Conservation (phyloP, 2,888 invertebrate genomes). For the Sympetrum striolatum region DNA sequence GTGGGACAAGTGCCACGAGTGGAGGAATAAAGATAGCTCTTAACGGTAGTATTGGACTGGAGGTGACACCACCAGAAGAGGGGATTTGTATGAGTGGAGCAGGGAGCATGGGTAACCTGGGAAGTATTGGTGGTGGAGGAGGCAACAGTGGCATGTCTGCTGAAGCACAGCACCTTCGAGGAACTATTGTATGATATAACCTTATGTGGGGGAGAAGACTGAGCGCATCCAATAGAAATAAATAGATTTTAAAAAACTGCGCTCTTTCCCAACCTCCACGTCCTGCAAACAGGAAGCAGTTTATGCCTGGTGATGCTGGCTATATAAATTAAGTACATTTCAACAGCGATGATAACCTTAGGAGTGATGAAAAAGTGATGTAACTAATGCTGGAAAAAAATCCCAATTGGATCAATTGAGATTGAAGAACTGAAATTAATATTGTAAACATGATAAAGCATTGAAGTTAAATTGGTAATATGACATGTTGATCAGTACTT, state of each 20-base stretch:
- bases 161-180: constrained; percentile 81
- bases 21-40: constrained; percentile 85
- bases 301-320: constrained; percentile 14
- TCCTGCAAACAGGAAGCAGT: not conserved
- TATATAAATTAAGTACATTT: not conserved
- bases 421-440: not conserved
- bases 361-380: not conserved
- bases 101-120: constrained; percentile 56
- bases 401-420: not conserved
- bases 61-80: constrained; percentile 75
- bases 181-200: constrained; percentile 95
- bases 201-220: constrained; percentile 90
- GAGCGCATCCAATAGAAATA: constrained; percentile 77
- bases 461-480: constrained; percentile 19
- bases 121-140: constrained; percentile 51
- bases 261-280: constrained; percentile 39
- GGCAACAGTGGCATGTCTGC: constrained; percentile 56
- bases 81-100: constrained; percentile 60
- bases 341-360: not conserved
- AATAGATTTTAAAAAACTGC: constrained; percentile 68
- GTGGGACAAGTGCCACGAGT: constrained; percentile 65
- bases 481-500: not conserved
- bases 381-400: not conserved
- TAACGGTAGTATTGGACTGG: constrained; percentile 85
- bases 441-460: constrained; percentile 8